These are phyloP conservation scores for Mesorhabditis belari DNA, from an alignment of 2,888 invertebrate genomes.

Conservation along the genomic window DNA sequence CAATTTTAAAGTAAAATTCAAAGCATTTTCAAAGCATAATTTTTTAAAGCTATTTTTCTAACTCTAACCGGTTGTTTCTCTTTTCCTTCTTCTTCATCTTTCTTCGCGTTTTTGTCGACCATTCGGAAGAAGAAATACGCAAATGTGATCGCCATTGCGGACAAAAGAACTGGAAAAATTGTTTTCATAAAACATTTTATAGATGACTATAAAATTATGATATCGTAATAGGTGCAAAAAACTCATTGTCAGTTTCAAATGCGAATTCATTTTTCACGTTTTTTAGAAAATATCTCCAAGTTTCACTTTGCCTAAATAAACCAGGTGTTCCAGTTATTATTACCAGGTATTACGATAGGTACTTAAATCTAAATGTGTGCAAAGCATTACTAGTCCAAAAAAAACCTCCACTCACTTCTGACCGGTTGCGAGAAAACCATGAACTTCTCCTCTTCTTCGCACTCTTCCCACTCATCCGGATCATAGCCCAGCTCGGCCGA, in stretches of 20 bases:
- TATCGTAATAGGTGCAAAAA: not conserved
- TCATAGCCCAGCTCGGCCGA: slow-evolving; percentile 42
- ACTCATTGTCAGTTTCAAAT: not conserved
- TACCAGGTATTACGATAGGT: not conserved
- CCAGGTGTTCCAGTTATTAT: not conserved
- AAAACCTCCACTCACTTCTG: slow-evolving; percentile 1
- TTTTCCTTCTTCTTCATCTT: slow-evolving; percentile 12
- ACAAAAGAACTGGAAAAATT: slow-evolving; percentile 26
- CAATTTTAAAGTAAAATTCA: not conserved
- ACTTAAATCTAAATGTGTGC: no score
- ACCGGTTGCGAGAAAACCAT: slow-evolving; percentile 37
- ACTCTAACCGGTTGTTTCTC: not conserved
- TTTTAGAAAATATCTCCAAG: not conserved
- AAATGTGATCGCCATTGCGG: slow-evolving; percentile 36
- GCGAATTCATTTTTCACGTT: not conserved
- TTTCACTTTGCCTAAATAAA: not conserved
- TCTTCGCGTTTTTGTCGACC: slow-evolving; percentile 39
- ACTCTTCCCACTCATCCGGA: slow-evolving; percentile 51
- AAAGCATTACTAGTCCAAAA: not conserved
- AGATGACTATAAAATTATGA: no score
- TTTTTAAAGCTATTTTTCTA: not conserved
- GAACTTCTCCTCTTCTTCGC: slow-evolving; percentile 44
- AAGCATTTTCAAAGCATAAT: not conserved
- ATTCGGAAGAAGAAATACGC: slow-evolving; percentile 46
- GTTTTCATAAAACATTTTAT: slow-evolving; percentile 23